phyloP scores from a whole-genome alignment of 1,140 invertebrate genomes.

The Aphelinus certus region DNA sequence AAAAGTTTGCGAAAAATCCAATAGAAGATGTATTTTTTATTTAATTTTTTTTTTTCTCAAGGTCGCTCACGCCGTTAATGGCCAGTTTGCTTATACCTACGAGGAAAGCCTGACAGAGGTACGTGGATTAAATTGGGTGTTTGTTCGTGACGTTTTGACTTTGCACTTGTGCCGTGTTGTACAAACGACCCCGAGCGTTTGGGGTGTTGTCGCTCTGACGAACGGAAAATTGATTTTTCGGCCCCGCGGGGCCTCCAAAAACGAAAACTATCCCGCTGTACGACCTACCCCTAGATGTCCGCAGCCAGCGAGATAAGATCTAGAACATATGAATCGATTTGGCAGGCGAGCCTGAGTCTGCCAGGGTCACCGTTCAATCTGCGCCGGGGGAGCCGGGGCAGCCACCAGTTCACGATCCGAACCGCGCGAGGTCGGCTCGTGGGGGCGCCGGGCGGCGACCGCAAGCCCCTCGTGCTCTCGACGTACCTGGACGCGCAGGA shows the following conservation, averaged over 20 bases:
- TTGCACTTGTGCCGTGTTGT: conserved; percentile 54
- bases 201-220: too few relatives aligned
- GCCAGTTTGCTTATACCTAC: conserved; percentile 67
- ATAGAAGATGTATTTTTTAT: conserved; percentile 60
- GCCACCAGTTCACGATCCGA: conserved; percentile 90
- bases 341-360: conserved; percentile 92
- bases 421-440: conserved; percentile 77
- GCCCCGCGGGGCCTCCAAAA: too few relatives aligned
- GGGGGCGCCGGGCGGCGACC: conserved; percentile 79
- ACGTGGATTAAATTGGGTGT: conserved; percentile 46
- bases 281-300: too few relatives aligned
- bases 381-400: conserved; percentile 86
- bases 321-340: not conserved
- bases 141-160: conserved; percentile 24
- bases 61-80: conserved; percentile 64
- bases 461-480: conserved; percentile 92
- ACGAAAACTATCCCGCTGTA: too few relatives aligned
- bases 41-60: conserved; percentile 61
- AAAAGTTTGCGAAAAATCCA: conserved; percentile 46
- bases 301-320: too few relatives aligned
- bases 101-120: conserved; percentile 67
- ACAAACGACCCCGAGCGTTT: conserved; percentile 31
- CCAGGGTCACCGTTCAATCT: conserved; percentile 96
- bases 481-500: conserved; percentile 95
- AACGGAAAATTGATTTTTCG: too few relatives aligned